Evolutionary conservation across 2,797 vertebrate species (phyloP).

Genomic region (Naso thynnoides): DNA sequence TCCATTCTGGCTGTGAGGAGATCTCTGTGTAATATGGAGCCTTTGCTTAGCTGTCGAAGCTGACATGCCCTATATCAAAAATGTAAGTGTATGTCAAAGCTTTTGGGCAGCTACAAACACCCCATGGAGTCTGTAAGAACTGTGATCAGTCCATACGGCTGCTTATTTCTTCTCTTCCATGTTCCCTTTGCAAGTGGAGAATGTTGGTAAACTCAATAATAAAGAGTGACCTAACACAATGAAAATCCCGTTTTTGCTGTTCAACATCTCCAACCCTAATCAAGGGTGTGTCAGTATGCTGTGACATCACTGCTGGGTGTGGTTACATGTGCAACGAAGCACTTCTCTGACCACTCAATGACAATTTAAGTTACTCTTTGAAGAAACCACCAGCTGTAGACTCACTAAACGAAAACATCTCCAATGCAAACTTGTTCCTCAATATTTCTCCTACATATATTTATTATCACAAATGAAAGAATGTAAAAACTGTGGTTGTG

Average conservation of each 20-base stretch:
- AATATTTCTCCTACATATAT: neutral
- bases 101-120: too few relatives aligned
- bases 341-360: neutral
- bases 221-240: too few relatives aligned
- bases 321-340: neutral
- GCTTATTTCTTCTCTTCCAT: neutral
- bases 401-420: neutral
- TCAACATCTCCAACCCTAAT: neutral
- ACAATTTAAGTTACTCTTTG: neutral
- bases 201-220: neutral
- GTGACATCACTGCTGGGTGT: neutral
- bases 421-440: too few relatives aligned
- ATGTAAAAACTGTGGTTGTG: neutral
- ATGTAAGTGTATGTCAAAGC: neutral
- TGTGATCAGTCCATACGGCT: neutral
- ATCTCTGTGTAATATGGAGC: neutral
- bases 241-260: neutral
- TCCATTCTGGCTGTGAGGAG: slow-evolving; percentile 1
- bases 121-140: neutral
- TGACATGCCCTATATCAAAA: neutral
- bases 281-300: neutral
- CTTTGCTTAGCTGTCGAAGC: neutral
- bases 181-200: neutral
- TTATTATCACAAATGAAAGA: neutral
- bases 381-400: too few relatives aligned